Evolutionary conservation across 2,888 invertebrate species (phyloP).

Genomic region (Leucophora obtusa): DNA sequence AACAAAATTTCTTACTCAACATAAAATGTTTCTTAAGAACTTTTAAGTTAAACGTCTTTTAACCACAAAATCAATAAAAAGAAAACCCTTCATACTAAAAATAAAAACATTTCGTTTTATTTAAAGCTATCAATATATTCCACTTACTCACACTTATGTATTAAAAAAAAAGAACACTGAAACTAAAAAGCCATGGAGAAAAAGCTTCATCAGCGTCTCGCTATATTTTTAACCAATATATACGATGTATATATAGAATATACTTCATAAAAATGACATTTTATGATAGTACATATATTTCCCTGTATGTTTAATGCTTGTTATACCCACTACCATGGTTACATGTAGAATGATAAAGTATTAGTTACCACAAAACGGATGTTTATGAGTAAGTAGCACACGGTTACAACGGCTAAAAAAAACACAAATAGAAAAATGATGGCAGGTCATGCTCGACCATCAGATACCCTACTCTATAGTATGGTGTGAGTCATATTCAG

Average conservation of each 20-base stretch:
- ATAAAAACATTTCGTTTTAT: slow-evolving; percentile 39
- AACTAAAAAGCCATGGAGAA: slow-evolving; percentile 15
- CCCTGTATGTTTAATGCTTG: slow-evolving; percentile 11
- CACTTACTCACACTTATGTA: not conserved
- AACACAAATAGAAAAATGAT: slow-evolving; percentile 1
- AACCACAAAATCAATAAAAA: slow-evolving; percentile 42
- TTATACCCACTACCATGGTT: slow-evolving; percentile 17
- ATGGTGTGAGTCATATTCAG: no score
- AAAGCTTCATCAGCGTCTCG: slow-evolving; percentile 40
- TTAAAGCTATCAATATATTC: slow-evolving; percentile 20
- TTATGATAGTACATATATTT: slow-evolving; percentile 41
- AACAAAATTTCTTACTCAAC: slow-evolving; percentile 1
- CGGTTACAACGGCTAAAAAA: not conserved
- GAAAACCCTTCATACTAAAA: slow-evolving; percentile 10
- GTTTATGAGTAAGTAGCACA: slow-evolving; percentile 22
- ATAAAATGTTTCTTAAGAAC: not conserved
- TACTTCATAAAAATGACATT: slow-evolving; percentile 65
- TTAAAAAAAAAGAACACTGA: not conserved
- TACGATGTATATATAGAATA: slow-evolving; percentile 37
- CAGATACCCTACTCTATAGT: no score
- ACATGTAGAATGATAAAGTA: slow-evolving; percentile 32
- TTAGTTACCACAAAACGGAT: slow-evolving; percentile 36
- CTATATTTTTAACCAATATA: slow-evolving; percentile 37
- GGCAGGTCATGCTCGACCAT: no score
- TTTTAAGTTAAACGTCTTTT: slow-evolving; percentile 27